Conservation (phyloP, 2,888 invertebrate genomes). For the Teleogryllus oceanicus region DNA sequence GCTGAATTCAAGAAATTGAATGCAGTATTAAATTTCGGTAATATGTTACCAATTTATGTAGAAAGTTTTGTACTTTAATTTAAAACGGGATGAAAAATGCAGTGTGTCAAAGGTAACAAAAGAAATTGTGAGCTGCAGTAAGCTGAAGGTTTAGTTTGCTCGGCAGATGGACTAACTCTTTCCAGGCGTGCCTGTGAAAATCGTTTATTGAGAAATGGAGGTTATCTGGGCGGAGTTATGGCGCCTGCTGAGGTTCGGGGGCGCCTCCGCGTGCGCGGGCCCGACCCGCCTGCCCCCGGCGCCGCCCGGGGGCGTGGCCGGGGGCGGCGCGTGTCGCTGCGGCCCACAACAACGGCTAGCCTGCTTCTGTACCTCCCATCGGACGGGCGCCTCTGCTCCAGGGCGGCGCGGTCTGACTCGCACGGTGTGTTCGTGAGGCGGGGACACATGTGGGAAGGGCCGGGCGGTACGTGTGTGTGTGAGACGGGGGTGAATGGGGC, state of each 20-base stretch:
- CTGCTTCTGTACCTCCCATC: conserved; percentile 53
- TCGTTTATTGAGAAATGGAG: background rate
- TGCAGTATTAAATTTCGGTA: too few species aligned
- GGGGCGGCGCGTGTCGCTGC: conserved; percentile 42
- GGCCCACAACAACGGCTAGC: conserved; percentile 69
- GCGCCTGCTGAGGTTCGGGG: conserved; percentile 18
- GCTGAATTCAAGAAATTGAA: too few species aligned
- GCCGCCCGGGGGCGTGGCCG: background rate
- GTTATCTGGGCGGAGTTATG: conserved; percentile 6
- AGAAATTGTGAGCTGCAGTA: too few species aligned
- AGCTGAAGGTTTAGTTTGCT: too few species aligned
- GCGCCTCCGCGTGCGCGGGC: background rate
- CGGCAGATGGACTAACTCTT: background rate
- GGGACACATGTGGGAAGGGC: too few species aligned
- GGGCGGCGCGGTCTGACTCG: conserved; percentile 7
- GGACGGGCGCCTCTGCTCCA: conserved; percentile 38
- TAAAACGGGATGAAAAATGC: too few species aligned
- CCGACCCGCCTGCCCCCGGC: background rate
- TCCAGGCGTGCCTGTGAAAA: background rate
- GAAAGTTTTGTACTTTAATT: too few species aligned
- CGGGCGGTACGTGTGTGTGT: too few species aligned
- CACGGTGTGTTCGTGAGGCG: background rate
- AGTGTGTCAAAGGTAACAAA: too few species aligned
- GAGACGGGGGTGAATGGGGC: too few species aligned
- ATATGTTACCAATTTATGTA: too few species aligned